Conservation (phyloP, 2,888 invertebrate species). For the Thereva nobilitata region DNA sequence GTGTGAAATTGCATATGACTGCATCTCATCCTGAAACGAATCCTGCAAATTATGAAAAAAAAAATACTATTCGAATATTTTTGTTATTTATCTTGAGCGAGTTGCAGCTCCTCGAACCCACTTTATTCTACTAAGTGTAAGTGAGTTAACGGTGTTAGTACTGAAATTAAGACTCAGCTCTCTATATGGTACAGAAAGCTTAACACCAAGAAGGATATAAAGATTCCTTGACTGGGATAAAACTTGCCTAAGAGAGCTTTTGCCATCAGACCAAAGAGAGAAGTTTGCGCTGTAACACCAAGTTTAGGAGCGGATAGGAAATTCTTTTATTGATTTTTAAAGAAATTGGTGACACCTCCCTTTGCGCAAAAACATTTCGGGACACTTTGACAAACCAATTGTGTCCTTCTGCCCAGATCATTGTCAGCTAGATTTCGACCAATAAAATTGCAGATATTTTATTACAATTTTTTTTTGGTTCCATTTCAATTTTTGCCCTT, state of each 20-base stretch:
- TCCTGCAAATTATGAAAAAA: too few relatives aligned
- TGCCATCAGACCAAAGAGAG: slow-evolving; percentile 26
- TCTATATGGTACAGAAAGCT: too few relatives aligned
- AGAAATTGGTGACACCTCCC: slow-evolving; percentile 46
- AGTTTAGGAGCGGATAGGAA: slow-evolving; percentile 22
- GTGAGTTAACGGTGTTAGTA: too few relatives aligned
- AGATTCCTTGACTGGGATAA: background rate
- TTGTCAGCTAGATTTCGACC: slow-evolving; percentile 45
- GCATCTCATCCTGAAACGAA: too few relatives aligned
- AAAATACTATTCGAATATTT: too few relatives aligned
- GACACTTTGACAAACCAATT: slow-evolving; percentile 48
- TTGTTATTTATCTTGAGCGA: too few relatives aligned
- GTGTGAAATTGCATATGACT: too few relatives aligned
- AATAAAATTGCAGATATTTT: slow-evolving; percentile 43
- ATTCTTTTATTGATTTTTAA: slow-evolving; percentile 35
- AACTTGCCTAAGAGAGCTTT: slow-evolving; percentile 1
- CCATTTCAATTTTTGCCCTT: slow-evolving; percentile 6
- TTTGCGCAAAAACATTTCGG: slow-evolving; percentile 47
- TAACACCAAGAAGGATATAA: too few relatives aligned
- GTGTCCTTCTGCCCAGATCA: slow-evolving; percentile 46
- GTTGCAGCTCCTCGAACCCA: too few relatives aligned
- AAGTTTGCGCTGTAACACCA: slow-evolving; percentile 23
- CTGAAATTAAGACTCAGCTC: too few relatives aligned
- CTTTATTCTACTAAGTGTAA: too few relatives aligned
- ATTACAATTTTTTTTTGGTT: background rate